Evolutionary conservation across 53 echinoderm and acorn worm genomes (phyloP).

Genomic region (Henricia sp.): DNA sequence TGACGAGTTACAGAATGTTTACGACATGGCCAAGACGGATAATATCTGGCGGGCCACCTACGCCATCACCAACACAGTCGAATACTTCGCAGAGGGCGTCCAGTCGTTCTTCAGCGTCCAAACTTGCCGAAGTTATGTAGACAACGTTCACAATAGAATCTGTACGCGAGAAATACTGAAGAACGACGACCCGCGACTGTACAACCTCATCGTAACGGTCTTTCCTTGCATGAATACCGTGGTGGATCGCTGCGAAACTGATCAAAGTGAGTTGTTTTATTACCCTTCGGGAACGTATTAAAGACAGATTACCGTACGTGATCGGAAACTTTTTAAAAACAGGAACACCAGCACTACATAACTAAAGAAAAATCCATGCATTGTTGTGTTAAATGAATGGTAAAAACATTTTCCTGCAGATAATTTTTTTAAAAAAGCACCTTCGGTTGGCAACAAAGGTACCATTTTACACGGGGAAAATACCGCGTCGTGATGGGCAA

Average conservation of each 20-base stretch:
- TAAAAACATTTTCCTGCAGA: no score
- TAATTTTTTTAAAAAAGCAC: no score
- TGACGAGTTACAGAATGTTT: not conserved
- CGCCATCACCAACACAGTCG: slow-evolving; percentile 42
- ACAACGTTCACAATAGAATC: slow-evolving; percentile 49
- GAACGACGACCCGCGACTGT: slow-evolving; percentile 59
- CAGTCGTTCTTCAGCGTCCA: slow-evolving; percentile 76
- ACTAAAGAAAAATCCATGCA: not conserved
- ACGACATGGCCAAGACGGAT: slow-evolving; percentile 16
- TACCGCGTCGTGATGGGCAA: no score
- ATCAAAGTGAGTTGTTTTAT: slow-evolving; percentile 46
- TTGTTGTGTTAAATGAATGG: not conserved
- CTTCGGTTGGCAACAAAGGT: no score
- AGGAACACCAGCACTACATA: not conserved
- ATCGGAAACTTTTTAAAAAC: no score
- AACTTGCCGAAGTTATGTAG: not conserved
- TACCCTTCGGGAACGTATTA: not conserved
- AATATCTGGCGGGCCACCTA: slow-evolving; percentile 38
- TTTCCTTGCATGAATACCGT: slow-evolving; percentile 67
- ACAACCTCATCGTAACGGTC: slow-evolving; percentile 29
- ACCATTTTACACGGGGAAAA: no score
- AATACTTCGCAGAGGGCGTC: slow-evolving; percentile 74
- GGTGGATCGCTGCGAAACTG: slow-evolving; percentile 51
- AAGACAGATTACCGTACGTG: no score
- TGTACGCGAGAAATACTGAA: slow-evolving; percentile 53